Evolutionary conservation across 2,888 invertebrate species (phyloP), one percentile per base, ranked within the genome.

Genomic region (Theristus sp.): DNA sequence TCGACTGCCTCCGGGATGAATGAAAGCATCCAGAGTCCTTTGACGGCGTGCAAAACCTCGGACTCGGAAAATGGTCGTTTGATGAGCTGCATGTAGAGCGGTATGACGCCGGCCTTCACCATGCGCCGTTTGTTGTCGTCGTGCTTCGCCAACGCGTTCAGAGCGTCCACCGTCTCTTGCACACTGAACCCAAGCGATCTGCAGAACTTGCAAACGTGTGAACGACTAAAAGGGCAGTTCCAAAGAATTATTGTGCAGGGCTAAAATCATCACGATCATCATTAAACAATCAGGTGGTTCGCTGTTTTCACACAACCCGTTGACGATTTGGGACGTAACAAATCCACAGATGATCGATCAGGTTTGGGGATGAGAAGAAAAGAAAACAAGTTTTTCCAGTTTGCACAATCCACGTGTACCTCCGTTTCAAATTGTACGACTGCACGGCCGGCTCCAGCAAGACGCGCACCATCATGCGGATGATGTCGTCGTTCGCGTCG

Each of bases 401-500:
- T n/a, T n/a, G n/a, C n/a, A n/a, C n/a, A n/a, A n/a, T n/a, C n/a
- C n/a, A n/a, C n/a, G n/a, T n/a, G n/a, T n/a, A n/a, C n/a, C n/a
- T n/a, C n/a, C n/a, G n/a, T n/a, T n/a, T n/a, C n/a, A n/a, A n/a
- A n/a, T n/a, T 38, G 38, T 6, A n/a, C 25, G 24, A 3, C 22
- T n/a, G 6, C 26, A 55, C 2, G 10, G 27, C 28, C 22, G 55
- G 55, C 6, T 20, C 55, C 26, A 55, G 55, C n/a, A 55, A 27
- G 10, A 20, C 22, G 3, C 30, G 2, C 13, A 57, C 24, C 25
- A 57, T 57, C 24, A 38, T 29, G 22, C 20, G 17, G 2, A 57
- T 57, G n/a, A 57, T 46, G 57, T 57, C 46, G 3, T 57, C 31
- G n/a, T 27, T 57, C 13, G 57, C 57, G n/a, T 57, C 30, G 31